A percentile compares a stretch with the other conserved stretches of the same genome.
Conservation (phyloP, 2,797 vertebrate genomes). For the Bovichtus variegatus region DNA sequence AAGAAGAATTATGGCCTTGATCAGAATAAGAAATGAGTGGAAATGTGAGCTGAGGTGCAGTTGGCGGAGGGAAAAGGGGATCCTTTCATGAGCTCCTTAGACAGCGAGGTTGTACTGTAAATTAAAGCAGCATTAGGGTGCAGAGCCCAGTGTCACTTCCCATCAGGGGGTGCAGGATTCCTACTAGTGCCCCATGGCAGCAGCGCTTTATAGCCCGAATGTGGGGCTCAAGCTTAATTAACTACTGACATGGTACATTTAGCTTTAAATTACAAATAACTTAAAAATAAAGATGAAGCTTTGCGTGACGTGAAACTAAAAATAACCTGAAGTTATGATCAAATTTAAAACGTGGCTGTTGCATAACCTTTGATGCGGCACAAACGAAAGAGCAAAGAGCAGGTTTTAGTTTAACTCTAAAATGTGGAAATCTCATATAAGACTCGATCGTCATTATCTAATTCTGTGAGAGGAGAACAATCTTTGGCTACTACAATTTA, state of each 20-base stretch:
- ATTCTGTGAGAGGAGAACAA: conserved; percentile 11
- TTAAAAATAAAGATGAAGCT: conserved; percentile 12
- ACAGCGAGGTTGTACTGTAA: conserved; percentile 65
- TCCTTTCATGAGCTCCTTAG: conserved; percentile 17
- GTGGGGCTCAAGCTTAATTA: conserved; percentile 45
- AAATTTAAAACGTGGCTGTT: conserved; percentile 24
- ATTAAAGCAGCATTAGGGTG: conserved; percentile 61
- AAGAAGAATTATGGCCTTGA: conserved; percentile 23
- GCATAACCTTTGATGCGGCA: conserved; percentile 6
- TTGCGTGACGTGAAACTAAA: conserved; percentile 18
- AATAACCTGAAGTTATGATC: conserved; percentile 11
- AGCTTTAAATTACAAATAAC: conserved; percentile 24
- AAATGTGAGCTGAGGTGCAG: conserved; percentile 39
- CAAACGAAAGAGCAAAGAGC: conserved; percentile 21
- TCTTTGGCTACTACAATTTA: conserved; percentile 18
- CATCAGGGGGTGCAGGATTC: conserved; percentile 72
- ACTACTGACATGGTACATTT: conserved; percentile 19
- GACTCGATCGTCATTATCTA: conserved; percentile 16
- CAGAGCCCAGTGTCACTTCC: conserved; percentile 60
- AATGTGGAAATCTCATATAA: conserved; percentile 18
- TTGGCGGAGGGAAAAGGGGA: conserved; percentile 3
- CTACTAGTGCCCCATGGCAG: conserved; percentile 67
- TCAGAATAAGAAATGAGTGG: conserved; percentile 46
- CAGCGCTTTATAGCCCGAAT: conserved; percentile 45
- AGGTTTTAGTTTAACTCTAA: conserved; percentile 14